Evolutionary conservation across 1,140 invertebrate genomes (phyloP), one percentile per base, ranked within the genome.

Genomic region (Vanessa tameamea): DNA sequence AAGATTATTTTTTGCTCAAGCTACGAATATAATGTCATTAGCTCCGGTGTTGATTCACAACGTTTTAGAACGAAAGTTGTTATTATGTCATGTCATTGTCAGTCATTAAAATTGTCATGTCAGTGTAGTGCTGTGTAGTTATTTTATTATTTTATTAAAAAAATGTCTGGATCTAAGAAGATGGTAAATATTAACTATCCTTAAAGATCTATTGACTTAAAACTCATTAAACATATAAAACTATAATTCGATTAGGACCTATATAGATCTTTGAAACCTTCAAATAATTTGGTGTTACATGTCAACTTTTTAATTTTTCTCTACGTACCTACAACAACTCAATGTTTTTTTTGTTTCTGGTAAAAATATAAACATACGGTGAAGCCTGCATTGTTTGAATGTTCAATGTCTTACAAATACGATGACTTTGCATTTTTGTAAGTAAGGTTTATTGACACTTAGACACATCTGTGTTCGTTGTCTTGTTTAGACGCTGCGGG

Each of bases 401-500:
- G 50, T 8, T 53, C 2, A 53, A n/a, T 53, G 14, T 15, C 9
- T 23, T 13, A 37, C 15, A 11, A 67, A 61, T 37, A 37, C 55
- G 71, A 76, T 81, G 78, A 81, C 73, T 67, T 64, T 69, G 65
- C 79, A 78, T n/a, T 66, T 80, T 70, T 74, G 75, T 63, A 69
- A 50, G 15, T 31, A 57, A 66, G 37, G 31, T 72, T 75, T 68
- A 64, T 78, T 78, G 76, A 59, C 69, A 68, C 31, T 48, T 53
- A 31, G 47, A 59, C 37, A 64, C 63, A 59, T 55, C n/a, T 55
- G 47, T 47, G 5, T 14, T 7, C 11, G 11, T 47, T 75, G 48
- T 69, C 3, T 26, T 47, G 63, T 31, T 61, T 87, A 97, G 97
- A 94, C 95, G 67, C 90, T 99, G 80, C 95, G 98, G 74, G 94